Evolutionary conservation across 53 echinoderm and acorn worm genomes (phyloP).

Genomic region (Patiria pectinifera): DNA sequence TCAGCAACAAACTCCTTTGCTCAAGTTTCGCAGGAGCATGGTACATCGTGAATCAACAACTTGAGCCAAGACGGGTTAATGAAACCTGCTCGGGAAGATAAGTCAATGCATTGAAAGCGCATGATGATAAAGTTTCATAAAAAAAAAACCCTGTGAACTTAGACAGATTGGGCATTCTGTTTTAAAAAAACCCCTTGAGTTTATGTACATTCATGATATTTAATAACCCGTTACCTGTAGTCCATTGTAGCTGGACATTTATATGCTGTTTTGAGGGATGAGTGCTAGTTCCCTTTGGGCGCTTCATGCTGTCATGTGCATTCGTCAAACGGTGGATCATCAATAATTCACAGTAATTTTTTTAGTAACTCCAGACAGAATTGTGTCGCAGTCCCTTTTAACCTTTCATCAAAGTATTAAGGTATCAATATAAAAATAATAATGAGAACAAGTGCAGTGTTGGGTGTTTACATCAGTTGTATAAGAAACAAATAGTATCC

Average conservation of each 20-base stretch:
- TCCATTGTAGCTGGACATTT: neutral
- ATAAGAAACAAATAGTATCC: neutral
- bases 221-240: slow-evolving; percentile 6
- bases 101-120: no score
- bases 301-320: neutral
- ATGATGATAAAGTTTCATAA: neutral
- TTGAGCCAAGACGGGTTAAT: neutral
- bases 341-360: neutral
- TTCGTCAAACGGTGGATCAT: slow-evolving; percentile 4
- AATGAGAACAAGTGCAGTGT: neutral
- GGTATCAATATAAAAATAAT: neutral
- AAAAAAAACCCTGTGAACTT: neutral
- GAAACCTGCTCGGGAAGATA: no score
- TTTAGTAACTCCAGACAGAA: neutral
- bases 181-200: slow-evolving; percentile 34
- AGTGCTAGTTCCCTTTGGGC: neutral
- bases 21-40: neutral
- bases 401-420: neutral
- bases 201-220: slow-evolving; percentile 37
- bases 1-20: neutral
- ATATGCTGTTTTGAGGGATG: neutral
- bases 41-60: no score
- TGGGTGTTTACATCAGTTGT: neutral
- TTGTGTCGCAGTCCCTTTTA: neutral
- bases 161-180: slow-evolving; percentile 2